phyloP scores from a whole-genome alignment of 1,140 invertebrate genomes.

The Gonatopus flavifemur region DNA sequence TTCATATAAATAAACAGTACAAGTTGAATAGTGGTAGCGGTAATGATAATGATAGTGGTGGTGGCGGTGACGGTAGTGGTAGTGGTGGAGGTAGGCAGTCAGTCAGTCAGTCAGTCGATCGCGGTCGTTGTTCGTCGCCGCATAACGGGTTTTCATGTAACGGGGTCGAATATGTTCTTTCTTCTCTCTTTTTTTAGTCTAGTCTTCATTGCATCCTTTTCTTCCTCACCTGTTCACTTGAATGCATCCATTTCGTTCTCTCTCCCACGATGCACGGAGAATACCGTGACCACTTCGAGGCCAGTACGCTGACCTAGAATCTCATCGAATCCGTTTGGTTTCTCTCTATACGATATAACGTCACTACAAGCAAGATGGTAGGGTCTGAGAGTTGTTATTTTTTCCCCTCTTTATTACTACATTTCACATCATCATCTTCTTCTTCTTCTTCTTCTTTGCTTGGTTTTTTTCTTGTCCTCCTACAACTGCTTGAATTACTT shows the following conservation, averaged over 20 bases:
- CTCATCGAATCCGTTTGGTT: conserved; percentile 35
- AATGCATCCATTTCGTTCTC: conserved; percentile 29
- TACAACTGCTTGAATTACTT: no score
- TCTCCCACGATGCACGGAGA: conserved; percentile 12
- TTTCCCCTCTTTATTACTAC: no score
- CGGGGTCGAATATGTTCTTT: conserved; percentile 37
- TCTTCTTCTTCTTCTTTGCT: no score
- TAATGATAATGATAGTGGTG: no score
- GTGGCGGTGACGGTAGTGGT: background rate
- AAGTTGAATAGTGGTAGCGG: background rate
- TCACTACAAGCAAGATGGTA: no score
- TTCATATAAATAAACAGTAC: background rate
- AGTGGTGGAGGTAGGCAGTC: background rate
- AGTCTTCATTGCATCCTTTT: conserved; percentile 19
- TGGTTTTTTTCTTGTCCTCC: no score
- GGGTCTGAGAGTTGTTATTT: no score
- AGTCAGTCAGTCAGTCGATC: conserved; percentile 11
- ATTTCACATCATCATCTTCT: no score
- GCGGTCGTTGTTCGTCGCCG: conserved; percentile 25
- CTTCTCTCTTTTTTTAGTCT: conserved; percentile 7
- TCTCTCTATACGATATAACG: no score
- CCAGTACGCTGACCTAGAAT: conserved; percentile 55
- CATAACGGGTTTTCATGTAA: conserved; percentile 52
- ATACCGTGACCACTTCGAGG: conserved; percentile 46
- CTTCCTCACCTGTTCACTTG: conserved; percentile 24